These are phyloP conservation scores for Ellobium chinense DNA, from an alignment of 2,888 invertebrate species.

Conservation along the genomic window DNA sequence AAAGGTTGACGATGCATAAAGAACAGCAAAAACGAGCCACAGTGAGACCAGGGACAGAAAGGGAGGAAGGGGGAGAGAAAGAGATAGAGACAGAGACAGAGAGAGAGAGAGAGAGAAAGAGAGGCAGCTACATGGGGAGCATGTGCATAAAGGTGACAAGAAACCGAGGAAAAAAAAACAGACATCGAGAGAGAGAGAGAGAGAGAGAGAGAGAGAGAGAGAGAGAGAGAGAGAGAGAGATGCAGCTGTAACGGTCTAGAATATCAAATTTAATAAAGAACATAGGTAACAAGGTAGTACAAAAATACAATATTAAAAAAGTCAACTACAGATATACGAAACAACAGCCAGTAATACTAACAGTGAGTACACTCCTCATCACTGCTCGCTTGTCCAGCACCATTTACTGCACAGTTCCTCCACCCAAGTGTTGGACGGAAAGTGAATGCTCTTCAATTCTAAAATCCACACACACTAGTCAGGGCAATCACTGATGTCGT, in stretches of 20 bases:
- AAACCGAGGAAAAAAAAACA: not conserved
- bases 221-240: slow-evolving; percentile 3
- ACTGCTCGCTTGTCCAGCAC: slow-evolving; percentile 36
- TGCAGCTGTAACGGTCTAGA: not conserved
- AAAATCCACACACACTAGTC: no score
- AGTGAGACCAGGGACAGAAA: no score
- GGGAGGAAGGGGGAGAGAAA: no score
- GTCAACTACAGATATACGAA: not conserved
- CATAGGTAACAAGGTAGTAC: not conserved
- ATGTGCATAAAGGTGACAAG: no score
- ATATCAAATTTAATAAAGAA: not conserved
- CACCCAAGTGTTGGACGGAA: not conserved
- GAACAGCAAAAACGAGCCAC: no score
- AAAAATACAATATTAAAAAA: not conserved
- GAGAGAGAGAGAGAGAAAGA: no score
- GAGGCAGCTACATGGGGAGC: no score
- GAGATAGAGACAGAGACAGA: no score
- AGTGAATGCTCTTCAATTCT: no score
- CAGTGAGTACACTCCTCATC: slow-evolving; percentile 33
- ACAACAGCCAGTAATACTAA: slow-evolving; percentile 13
- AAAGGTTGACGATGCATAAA: no score
- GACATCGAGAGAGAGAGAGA: not conserved
- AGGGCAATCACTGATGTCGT: no score
- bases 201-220: not conserved
- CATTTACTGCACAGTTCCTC: slow-evolving; percentile 12